Base-by-base conservation (phyloP, 2,113 vertebrate species). In the Percopsis transmontana region DNA sequence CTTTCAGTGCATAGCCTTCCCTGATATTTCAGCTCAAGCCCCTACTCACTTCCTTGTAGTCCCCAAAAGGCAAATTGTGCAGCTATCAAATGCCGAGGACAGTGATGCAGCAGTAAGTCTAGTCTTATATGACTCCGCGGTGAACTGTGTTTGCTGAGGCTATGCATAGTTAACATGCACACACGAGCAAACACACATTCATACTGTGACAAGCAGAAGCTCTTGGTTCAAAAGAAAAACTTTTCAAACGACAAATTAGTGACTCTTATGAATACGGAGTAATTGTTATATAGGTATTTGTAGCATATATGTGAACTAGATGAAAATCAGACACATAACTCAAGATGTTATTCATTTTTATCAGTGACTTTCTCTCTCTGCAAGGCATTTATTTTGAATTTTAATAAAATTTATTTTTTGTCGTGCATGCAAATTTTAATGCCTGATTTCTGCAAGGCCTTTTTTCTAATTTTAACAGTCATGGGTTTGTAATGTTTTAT, bases 21-120 rank as follows among this genome's bases (percentile, higher is more conserved):
- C 93, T 14, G 97, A 99, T 68, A 77, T 98, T 74, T 79, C 93
- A 54, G 96, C 97, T 21, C 96, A 99, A 90, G 97, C 97, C 59
- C 97, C 97, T 51, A 95, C 91, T 16, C 97, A 98, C 86, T 95
- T 99, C 83, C 89, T 99, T 23, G 95, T 99, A 14, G 92, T 99
- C 63, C 96, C 97, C 2, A 97, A 93, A 88, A 98, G 98, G 77
- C 91, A 91, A 24, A 96, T 99, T 66, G 45, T 92, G 52, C 92
- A 93, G 21, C 89, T 99, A 64, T 97, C 97, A 20, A 89, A 92
- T 82, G 95, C 88, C 2, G 93, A 96, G 72, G 96, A 97, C 0
- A 62, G 79, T 8, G 96, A 98, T 88, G 94, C 94, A 77, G 91
- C 86, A 63, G 97, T 98, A 91, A 95, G 96, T 94, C 13, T 77